Evolutionary conservation across 2,888 invertebrate genomes (phyloP), one percentile per base, ranked within the genome.

Genomic region (Ganaspis brasiliensis): DNA sequence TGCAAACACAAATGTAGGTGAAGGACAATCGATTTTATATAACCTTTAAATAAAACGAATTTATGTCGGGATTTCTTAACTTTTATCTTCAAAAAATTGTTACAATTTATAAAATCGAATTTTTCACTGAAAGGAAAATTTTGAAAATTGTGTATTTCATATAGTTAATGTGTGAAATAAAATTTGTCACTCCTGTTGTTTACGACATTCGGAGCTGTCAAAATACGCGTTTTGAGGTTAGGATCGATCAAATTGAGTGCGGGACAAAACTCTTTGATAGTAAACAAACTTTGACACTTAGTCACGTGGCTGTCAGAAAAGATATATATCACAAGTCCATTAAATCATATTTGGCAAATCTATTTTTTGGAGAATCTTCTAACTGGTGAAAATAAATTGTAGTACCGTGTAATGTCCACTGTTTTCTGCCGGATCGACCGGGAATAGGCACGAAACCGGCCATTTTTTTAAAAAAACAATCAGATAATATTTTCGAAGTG

Each of bases 391-490:
- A 61, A 55, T 19, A 21, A 3, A 45, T 12, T 12, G 14, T 75
- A 76, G 83, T 92, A 95, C 96, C 95, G 92, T 95, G 95, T 85
- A 96, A 92, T 88, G 94, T 95, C 96, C 96, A 96, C 88, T 95
- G 95, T 92, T 95, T 96, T 88, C 96, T 92, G 83, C 95, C 95
- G 90, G 95, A 93, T 89, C 94, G 93, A 82, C 93, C 92, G 82
- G 93, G 92, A 77, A 92, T 87, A 57, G 93, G 93, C 82, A 94
- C 93, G 79, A 93, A 92, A 83, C 93, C 93, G 84, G 94, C 93
- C 94, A 94, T 94, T 59, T 79, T 77, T 77, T 80, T 37, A n/a
- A 3, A 26, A 56, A 67, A 26, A 56, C 56, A 71, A 12, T 71
- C 45, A 67, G 10, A 16, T 12, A 75, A 67, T 63, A 19, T 40